A percentile compares a stretch with the other conserved stretches of the same genome.
Conservation (phyloP, 2,888 invertebrate species). For the Strigamia maritima region DNA sequence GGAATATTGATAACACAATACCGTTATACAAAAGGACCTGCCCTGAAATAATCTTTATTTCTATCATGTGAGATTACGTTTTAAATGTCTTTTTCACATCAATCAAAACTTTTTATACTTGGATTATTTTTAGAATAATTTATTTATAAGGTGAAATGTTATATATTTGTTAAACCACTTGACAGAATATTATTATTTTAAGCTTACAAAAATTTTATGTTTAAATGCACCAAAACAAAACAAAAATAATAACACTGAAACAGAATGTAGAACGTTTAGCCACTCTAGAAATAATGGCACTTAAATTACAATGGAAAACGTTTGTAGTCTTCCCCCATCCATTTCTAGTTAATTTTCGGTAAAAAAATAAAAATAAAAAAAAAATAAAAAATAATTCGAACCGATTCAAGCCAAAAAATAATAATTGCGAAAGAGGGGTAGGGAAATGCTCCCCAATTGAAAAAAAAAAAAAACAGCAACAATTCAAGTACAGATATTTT, state of each 20-base stretch:
- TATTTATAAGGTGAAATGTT: not conserved
- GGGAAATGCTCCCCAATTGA: not conserved
- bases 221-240: not conserved
- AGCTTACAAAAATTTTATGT: constrained; percentile 2
- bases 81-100: not conserved
- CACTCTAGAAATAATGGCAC: not conserved
- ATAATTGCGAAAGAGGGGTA: not conserved
- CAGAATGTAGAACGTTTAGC: not conserved
- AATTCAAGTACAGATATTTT: not conserved
- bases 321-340: not conserved
- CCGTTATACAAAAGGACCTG: constrained; percentile 2
- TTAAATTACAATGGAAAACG: constrained; percentile 16
- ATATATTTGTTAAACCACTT: not conserved
- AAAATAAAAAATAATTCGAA: not conserved
- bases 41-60: not conserved
- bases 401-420: not conserved
- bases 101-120: not conserved
- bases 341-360: not conserved
- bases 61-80: not conserved
- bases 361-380: not conserved
- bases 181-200: not conserved
- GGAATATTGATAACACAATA: not conserved
- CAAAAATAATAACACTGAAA: not conserved
- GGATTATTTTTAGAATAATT: not conserved
- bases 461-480: not conserved